Conservation (phyloP, 2,113 vertebrate species). For the Chloebia gouldiae region DNA sequence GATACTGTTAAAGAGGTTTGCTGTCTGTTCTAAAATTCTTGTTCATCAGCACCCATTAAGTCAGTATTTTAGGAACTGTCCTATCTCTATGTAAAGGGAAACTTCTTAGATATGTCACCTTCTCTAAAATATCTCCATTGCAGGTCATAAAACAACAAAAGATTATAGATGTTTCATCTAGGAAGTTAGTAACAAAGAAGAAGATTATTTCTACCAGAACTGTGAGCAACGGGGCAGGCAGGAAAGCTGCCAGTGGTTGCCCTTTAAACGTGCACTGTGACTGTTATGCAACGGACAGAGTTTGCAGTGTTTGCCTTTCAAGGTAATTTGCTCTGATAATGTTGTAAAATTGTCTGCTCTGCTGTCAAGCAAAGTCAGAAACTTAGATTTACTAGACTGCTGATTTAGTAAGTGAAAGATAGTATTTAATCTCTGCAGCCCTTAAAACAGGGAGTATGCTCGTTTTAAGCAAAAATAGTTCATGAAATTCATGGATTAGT, state of each 20-base stretch:
- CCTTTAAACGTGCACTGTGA: conserved; percentile 78
- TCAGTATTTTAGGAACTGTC: not conserved
- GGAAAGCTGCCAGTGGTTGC: conserved; percentile 68
- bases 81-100: not conserved
- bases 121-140: conserved; percentile 48
- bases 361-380: conserved; percentile 17
- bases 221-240: conserved; percentile 63
- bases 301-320: conserved; percentile 94
- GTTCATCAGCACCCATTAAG: not conserved
- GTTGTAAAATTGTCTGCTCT: conserved; percentile 19
- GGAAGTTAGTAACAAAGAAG: conserved; percentile 75
- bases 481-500: not conserved
- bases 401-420: conserved; percentile 1
- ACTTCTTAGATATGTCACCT: not conserved
- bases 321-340: conserved; percentile 77
- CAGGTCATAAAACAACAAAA: conserved; percentile 81
- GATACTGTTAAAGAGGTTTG: not conserved
- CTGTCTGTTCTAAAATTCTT: not conserved
- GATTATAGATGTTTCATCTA: conserved; percentile 72
- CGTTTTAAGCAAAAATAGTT: not conserved
- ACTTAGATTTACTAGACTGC: not conserved
- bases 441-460: not conserved
- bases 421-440: not conserved
- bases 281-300: conserved; percentile 86
- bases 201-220: conserved; percentile 70